Evolutionary conservation across 2,113 vertebrate species (phyloP).

Genomic region (Spea multiplicata): DNA sequence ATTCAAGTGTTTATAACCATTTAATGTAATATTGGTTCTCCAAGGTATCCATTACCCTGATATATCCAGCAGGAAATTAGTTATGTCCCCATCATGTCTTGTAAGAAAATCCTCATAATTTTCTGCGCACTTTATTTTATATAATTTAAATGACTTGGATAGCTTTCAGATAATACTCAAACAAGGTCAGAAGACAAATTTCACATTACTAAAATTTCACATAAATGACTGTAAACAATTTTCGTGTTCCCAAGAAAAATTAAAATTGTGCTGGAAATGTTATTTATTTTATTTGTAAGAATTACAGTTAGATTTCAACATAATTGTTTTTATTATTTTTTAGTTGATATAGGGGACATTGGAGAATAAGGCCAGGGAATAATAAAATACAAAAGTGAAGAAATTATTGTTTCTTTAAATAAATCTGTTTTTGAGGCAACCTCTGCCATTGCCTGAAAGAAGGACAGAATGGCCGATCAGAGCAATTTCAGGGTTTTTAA

Average conservation of each 20-base stretch:
- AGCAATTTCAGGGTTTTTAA: too few species aligned
- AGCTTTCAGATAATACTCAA: constrained; percentile 51
- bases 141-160: constrained; percentile 69
- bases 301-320: constrained; percentile 18
- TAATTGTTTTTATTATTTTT: constrained; percentile 8
- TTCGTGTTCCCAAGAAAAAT: constrained; percentile 20
- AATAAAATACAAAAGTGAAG: constrained; percentile 27
- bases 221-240: constrained; percentile 16
- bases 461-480: neutral
- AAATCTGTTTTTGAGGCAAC: constrained; percentile 24
- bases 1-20: constrained; percentile 83
- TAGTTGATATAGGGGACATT: constrained; percentile 27
- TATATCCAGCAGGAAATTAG: constrained; percentile 82
- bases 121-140: constrained; percentile 70
- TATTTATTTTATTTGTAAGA: neutral
- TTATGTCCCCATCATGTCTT: constrained; percentile 79
- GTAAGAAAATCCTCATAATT: constrained; percentile 71
- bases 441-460: neutral
- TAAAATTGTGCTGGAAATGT: neutral
- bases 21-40: constrained; percentile 83
- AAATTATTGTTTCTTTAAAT: constrained; percentile 18
- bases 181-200: constrained; percentile 37
- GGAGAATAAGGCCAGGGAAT: constrained; percentile 1
- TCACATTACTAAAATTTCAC: constrained; percentile 25
- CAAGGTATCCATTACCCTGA: constrained; percentile 80